Conservation (phyloP, 2,113 vertebrate species). For the Pteropus alecto region DNA sequence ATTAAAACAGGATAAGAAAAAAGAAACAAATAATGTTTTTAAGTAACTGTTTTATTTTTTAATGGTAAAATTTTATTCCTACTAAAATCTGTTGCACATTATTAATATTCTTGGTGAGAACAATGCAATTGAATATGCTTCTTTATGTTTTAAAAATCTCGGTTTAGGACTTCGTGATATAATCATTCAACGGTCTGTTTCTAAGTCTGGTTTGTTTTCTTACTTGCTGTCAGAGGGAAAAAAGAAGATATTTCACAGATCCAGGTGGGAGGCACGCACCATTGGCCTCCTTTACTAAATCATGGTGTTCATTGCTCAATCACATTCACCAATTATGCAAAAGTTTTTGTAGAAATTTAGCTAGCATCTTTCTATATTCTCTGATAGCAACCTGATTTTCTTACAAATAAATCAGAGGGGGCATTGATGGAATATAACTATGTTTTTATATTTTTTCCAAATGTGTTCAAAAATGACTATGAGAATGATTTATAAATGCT, state of each 20-base stretch:
- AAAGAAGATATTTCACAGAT: not conserved
- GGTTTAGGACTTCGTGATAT: not conserved
- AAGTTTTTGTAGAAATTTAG: conserved; percentile 11
- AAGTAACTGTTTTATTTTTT: conserved; percentile 24
- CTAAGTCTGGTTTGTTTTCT: not conserved
- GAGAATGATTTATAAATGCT: conserved; percentile 25
- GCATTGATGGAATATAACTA: not conserved
- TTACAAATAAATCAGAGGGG: conserved; percentile 27
- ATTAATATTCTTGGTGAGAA: not conserved
- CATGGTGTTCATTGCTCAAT: not conserved
- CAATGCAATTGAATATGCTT: not conserved
- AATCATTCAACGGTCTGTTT: not conserved
- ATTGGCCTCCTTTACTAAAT: not conserved
- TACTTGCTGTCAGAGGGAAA: not conserved
- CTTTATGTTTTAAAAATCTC: conserved; percentile 19
- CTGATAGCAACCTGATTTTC: not conserved
- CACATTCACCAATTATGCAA: not conserved
- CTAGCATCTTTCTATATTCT: not conserved
- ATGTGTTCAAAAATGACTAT: not conserved
- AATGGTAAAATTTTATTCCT: conserved; percentile 9
- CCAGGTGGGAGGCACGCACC: not conserved
- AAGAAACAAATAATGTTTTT: not conserved
- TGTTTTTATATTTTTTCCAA: conserved; percentile 45
- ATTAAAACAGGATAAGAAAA: not conserved
- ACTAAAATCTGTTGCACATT: not conserved